phyloP scores from a whole-genome alignment of 2,888 invertebrate species.

The Lissocephala sabroskyi region DNA sequence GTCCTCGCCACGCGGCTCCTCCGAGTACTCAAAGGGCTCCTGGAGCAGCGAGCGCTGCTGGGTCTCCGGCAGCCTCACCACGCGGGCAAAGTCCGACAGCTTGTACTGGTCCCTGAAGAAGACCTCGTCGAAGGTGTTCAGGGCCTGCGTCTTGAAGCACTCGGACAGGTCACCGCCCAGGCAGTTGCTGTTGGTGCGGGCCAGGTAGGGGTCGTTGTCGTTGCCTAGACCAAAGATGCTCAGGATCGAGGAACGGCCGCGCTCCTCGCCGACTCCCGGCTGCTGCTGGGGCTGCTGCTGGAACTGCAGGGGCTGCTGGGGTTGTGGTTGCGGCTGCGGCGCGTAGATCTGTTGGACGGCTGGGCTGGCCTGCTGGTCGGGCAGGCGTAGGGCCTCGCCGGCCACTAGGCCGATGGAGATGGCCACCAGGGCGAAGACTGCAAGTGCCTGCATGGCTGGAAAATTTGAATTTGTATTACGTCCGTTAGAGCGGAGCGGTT shows the following conservation, averaged over 20 bases:
- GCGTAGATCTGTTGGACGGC: constrained; percentile 48
- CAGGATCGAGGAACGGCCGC: constrained; percentile 79
- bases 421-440: constrained; percentile 71
- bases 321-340: constrained; percentile 49
- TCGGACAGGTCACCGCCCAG: constrained; percentile 86
- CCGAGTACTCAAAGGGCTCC: constrained; percentile 83
- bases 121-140: constrained; percentile 84
- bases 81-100: constrained; percentile 81
- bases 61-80: constrained; percentile 79
- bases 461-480: constrained; percentile 40
- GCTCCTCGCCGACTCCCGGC: constrained; percentile 63
- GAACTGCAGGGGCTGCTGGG: constrained; percentile 30
- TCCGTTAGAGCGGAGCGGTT: constrained; percentile 20
- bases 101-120: constrained; percentile 79
- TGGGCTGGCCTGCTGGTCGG: constrained; percentile 69
- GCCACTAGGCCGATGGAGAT: constrained; percentile 68
- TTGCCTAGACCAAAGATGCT: constrained; percentile 87
- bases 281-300: constrained; percentile 40
- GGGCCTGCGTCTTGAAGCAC: constrained; percentile 87
- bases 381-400: constrained; percentile 77
- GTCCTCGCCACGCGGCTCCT: constrained; percentile 81
- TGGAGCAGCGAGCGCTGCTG: constrained; percentile 80
- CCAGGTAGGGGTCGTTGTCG: constrained; percentile 84
- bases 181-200: constrained; percentile 82
- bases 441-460: constrained; percentile 62